Conservation (phyloP, 2,113 vertebrate species). For the Saccopteryx leptura region DNA sequence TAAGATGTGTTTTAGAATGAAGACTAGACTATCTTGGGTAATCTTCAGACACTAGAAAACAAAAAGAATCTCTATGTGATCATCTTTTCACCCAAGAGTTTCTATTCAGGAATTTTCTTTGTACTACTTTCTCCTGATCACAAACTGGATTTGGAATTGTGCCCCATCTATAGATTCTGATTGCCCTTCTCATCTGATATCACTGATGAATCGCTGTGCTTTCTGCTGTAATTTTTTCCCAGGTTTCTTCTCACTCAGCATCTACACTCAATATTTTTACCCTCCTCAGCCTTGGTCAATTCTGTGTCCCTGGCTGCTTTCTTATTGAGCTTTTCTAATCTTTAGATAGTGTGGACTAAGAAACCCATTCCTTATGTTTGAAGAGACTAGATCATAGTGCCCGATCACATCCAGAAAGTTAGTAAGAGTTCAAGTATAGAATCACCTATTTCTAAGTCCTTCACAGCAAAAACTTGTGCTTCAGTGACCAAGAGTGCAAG, state of each 20-base stretch:
- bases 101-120: background rate
- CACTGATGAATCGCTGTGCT: background rate
- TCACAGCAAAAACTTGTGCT: background rate
- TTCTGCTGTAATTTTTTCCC: conserved; percentile 29
- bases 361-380: background rate
- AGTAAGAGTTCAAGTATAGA: background rate
- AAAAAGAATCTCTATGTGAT: background rate
- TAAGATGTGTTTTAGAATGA: background rate
- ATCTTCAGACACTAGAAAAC: conserved; percentile 42
- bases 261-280: background rate
- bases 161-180: background rate
- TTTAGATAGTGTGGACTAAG: background rate
- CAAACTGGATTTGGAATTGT: background rate
- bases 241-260: background rate
- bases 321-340: background rate
- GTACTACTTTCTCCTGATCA: background rate
- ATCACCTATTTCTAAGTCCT: background rate
- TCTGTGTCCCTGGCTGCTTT: background rate
- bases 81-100: background rate
- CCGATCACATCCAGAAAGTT: background rate
- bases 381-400: background rate
- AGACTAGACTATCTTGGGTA: background rate
- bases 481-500: background rate
- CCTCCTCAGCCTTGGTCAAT: background rate
- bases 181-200: conserved; percentile 5